Conservation (phyloP, 2,888 invertebrate genomes). For the Orthonevra nobilis region DNA sequence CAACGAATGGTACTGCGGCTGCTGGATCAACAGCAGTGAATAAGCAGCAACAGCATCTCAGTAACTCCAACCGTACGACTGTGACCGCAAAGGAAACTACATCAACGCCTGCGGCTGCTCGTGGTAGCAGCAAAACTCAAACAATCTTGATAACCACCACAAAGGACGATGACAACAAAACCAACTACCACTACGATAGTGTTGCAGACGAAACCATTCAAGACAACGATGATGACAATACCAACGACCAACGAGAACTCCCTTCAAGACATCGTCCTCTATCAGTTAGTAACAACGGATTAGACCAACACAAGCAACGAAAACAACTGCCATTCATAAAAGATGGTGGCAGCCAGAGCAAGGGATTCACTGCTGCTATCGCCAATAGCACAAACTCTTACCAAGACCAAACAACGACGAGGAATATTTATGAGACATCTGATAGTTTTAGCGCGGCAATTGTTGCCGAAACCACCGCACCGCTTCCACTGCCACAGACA, state of each 20-base stretch:
- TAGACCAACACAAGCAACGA: slow-evolving; percentile 65
- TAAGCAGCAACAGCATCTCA: slow-evolving; percentile 44
- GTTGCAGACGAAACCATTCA: slow-evolving; percentile 79
- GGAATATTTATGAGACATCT: slow-evolving; percentile 67
- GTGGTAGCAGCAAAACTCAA: slow-evolving; percentile 71
- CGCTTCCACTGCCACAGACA: slow-evolving; percentile 17
- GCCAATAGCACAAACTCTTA: slow-evolving; percentile 53
- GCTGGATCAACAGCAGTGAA: slow-evolving; percentile 47
- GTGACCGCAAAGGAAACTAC: slow-evolving; percentile 49
- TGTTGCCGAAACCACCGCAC: neutral
- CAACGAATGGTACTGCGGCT: slow-evolving; percentile 72
- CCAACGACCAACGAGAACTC: slow-evolving; percentile 20
- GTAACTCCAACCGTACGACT: slow-evolving; percentile 43
- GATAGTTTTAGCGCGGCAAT: slow-evolving; percentile 40
- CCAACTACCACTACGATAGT: slow-evolving; percentile 78
- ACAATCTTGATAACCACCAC: slow-evolving; percentile 76
- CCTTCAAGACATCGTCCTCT: slow-evolving; percentile 54
- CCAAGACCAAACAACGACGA: slow-evolving; percentile 54
- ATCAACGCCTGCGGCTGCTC: slow-evolving; percentile 46
- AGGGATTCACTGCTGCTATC: slow-evolving; percentile 18
- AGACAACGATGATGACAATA: slow-evolving; percentile 77
- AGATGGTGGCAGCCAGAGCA: slow-evolving; percentile 39
- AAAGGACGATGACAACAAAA: slow-evolving; percentile 82
- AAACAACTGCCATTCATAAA: slow-evolving; percentile 42
- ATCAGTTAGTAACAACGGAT: slow-evolving; percentile 67